phyloP scores from a whole-genome alignment of 2,797 vertebrate species.

The Tympanoctomys barrerae region DNA sequence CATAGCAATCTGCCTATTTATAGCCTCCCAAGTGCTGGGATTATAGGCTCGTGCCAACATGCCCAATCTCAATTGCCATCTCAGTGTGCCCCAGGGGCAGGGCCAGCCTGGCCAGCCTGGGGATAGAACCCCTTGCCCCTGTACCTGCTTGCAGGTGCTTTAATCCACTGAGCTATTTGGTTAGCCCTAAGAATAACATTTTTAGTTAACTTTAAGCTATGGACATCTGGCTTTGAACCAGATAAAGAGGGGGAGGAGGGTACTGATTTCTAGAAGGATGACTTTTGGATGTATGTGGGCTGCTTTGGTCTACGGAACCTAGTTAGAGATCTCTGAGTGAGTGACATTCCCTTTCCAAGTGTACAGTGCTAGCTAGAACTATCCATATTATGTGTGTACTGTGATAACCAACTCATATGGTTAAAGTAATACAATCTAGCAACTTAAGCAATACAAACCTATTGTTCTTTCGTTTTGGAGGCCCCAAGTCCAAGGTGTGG shows the following conservation, averaged over 20 bases:
- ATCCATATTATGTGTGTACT: not conserved
- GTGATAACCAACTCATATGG: not conserved
- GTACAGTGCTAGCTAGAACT: not conserved
- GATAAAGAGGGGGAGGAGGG: not conserved
- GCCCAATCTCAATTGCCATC: too few relatives aligned
- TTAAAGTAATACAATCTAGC: not conserved
- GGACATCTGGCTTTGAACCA: not conserved
- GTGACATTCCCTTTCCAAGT: not conserved
- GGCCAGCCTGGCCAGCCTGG: too few relatives aligned
- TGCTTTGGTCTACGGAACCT: not conserved
- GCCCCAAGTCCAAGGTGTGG: not conserved
- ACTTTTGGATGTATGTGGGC: not conserved
- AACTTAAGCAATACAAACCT: not conserved
- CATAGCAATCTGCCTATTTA: too few relatives aligned
- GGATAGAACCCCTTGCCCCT: too few relatives aligned
- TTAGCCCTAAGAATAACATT: not conserved
- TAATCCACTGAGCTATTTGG: too few relatives aligned
- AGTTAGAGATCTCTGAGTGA: not conserved
- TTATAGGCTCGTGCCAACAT: too few relatives aligned
- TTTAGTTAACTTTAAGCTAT: not conserved
- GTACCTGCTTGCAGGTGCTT: too few relatives aligned
- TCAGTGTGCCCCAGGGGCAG: too few relatives aligned
- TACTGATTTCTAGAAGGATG: not conserved
- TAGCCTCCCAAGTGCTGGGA: too few relatives aligned
- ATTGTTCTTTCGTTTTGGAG: not conserved